Evolutionary conservation across 2,797 vertebrate genomes (phyloP), one percentile per base, ranked within the genome.

Genomic region (Vespertilio murinus): DNA sequence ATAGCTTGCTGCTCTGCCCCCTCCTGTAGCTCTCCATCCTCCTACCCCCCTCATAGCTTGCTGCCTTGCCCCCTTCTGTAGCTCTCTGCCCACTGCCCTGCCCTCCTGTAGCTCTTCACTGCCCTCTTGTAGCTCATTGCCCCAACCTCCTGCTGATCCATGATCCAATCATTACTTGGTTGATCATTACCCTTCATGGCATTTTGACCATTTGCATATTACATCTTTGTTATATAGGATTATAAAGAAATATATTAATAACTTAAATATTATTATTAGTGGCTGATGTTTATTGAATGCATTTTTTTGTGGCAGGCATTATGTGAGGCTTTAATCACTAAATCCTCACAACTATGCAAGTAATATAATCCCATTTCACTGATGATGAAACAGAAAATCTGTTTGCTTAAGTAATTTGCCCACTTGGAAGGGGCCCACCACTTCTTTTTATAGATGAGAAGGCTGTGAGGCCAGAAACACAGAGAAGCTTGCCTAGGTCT

Each of bases 221-320:
- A 52, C 5, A 52, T 52, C 18, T 52, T 52, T 52, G 20, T 20
- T 52, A 52, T 52, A 20, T 52, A 52, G 49, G 49, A 52, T 30
- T 38, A 69, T 30, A 90, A 73, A 81, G 25, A 30, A 35, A 69
- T 22, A 47, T 38, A 77, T 89, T 70, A 61, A 64, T 88, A 70
- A 74, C 67, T 78, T 93, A 80, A 92, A 56, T 84, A 67, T 64
- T 64, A 47, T 4, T n/a, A 38, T 17, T 83, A 35, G 61, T 47
- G 22, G 35, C 59, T 70, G 30, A 9, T 92, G n/a, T 64, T 92
- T 90, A 54, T 78, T 47, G 25, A 93, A 56, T 65, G 14, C 18
- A 38, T 82, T 92, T 83, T 93, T 93, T 91, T 80, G 38, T 80
- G 28, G 22, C 20, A 71, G 38, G n/a, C 45, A 45, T 81, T 78